Evolutionary conservation across 2,888 invertebrate species (phyloP).

Genomic region (Xestia xanthographa): DNA sequence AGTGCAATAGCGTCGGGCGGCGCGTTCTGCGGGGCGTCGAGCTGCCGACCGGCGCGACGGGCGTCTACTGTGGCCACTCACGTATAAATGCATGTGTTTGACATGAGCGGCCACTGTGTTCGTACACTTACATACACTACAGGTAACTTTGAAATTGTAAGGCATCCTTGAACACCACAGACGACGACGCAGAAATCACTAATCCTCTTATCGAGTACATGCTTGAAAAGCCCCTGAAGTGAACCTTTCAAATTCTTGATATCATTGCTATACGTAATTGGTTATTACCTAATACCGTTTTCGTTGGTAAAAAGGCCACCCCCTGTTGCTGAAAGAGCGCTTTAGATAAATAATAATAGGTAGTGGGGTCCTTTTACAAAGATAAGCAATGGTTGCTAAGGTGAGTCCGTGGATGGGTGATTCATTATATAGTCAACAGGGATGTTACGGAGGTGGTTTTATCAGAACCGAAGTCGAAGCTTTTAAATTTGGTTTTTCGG

Average conservation of each 20-base stretch:
- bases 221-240: conserved; percentile 31
- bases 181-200: conserved; percentile 8
- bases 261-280: background rate
- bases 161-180: conserved; percentile 27
- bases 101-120: no score
- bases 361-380: background rate
- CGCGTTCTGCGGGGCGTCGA: no score
- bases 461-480: no score
- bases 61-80: no score
- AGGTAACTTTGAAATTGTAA: conserved; percentile 28
- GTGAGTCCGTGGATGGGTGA: background rate
- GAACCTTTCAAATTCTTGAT: background rate
- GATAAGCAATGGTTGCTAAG: background rate
- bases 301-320: background rate
- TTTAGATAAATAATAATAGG: background rate
- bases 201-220: conserved; percentile 47
- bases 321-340: background rate
- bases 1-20: no score
- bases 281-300: background rate
- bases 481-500: no score
- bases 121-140: no score
- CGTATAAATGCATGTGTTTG: no score
- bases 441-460: no score
- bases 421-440: background rate
- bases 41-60: no score